phyloP scores from a whole-genome alignment of 1,140 invertebrate genomes.

The Caenorhabditis inopinata region DNA sequence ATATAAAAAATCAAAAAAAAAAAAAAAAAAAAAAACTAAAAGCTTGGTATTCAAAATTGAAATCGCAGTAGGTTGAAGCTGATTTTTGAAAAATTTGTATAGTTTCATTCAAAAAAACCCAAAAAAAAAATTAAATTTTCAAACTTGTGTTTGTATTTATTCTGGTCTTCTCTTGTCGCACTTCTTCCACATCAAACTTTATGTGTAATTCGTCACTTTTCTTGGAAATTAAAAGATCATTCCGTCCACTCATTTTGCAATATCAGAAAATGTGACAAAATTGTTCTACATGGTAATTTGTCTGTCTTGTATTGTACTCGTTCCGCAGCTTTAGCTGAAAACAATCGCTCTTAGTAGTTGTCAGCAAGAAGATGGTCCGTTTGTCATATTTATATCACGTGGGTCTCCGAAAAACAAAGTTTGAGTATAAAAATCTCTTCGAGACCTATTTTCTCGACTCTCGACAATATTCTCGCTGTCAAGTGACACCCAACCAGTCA shows the following conservation, averaged over 20 bases:
- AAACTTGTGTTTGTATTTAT: no score
- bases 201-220: background rate
- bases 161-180: background rate
- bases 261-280: no score
- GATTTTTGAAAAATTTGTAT: slow-evolving; percentile 22
- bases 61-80: background rate
- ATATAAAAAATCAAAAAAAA: background rate
- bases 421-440: no score
- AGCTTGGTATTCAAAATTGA: slow-evolving; percentile 15
- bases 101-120: background rate
- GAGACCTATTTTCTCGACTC: no score
- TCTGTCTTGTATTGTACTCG: slow-evolving; percentile 13
- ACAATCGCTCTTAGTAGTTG: no score
- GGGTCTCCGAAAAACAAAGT: no score
- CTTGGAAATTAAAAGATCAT: no score
- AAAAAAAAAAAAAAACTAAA: background rate
- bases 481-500: no score
- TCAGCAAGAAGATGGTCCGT: no score
- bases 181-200: background rate
- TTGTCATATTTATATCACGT: no score
- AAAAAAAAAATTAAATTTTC: background rate
- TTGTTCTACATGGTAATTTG: background rate
- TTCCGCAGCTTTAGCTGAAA: background rate
- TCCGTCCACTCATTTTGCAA: background rate
- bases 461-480: no score